Conservation (phyloP, 2,888 invertebrate species). For the Hermodice carunculata region DNA sequence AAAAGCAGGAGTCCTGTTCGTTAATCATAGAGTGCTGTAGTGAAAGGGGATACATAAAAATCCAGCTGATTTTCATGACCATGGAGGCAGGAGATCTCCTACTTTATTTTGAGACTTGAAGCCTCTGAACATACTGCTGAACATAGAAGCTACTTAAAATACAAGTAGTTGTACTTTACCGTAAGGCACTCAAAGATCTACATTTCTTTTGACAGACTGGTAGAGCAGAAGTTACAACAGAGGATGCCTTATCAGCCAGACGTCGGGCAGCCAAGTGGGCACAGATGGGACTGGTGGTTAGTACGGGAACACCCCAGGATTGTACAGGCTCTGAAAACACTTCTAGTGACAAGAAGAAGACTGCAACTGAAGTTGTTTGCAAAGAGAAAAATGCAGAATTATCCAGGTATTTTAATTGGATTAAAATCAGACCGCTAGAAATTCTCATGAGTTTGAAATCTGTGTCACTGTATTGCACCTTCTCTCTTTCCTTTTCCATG, state of each 20-base stretch:
- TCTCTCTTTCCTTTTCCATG: no score
- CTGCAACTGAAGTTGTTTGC: slow-evolving; percentile 62
- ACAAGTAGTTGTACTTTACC: background rate
- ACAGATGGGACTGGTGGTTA: slow-evolving; percentile 67
- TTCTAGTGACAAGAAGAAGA: slow-evolving; percentile 62
- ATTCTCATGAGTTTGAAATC: no score
- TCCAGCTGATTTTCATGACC: no score
- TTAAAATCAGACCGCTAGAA: no score
- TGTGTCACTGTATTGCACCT: background rate
- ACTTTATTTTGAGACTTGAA: no score
- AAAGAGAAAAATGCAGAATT: slow-evolving; percentile 68
- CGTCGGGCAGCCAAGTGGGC: slow-evolving; percentile 68
- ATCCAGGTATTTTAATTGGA: slow-evolving; percentile 53
- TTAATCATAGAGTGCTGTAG: no score
- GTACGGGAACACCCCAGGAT: slow-evolving; percentile 65
- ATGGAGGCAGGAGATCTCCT: no score
- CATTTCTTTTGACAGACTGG: slow-evolving; percentile 48
- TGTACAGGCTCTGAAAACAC: slow-evolving; percentile 33
- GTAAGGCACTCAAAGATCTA: background rate
- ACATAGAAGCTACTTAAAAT: background rate
- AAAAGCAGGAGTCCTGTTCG: no score
- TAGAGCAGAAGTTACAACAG: slow-evolving; percentile 66
- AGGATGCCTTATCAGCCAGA: slow-evolving; percentile 65
- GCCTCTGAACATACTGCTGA: no score
- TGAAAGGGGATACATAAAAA: no score